Evolutionary conservation across 2,888 invertebrate genomes (phyloP), one percentile per base, ranked within the genome.

Genomic region (Chaetogeoica ovagalla): DNA sequence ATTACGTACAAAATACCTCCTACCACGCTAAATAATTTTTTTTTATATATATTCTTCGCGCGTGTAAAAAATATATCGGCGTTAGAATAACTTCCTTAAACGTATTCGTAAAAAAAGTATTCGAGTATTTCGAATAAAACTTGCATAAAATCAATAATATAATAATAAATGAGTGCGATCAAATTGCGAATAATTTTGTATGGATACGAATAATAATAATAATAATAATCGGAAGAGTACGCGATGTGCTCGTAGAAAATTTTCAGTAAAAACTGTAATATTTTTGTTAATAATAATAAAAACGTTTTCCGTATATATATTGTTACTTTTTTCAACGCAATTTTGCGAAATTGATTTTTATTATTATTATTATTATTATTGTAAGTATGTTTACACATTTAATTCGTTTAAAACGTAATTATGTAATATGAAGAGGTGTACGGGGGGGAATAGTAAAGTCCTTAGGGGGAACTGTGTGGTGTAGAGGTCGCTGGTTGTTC

Each of bases 401-500:
- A 65, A 37, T 65, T 65, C 65, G 43, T n/a, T 65, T 66, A 21
- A 66, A 43, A 66, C 21, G 19, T 43, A 21, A 23, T 66, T 66
- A 23, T 43, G 15, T 30, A 30, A 30, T 21, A 66, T n/a, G n/a
- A 21, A 3, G 15, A 48, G 23, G 2, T 23, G 2, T 52, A 8
- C 43, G 48, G 17, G 23, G 48, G 17, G 23, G 23, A 52, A 68
- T 68, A 68, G 15, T 17, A 23, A 52, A 43, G 5, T 7, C 17
- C 30, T 30, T 68, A 19, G 23, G 21, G 68, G n/a, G 17, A 68
- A 68, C 52, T 23, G n/a, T 30, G 30, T 30, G 30, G 30, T 30
- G 30, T 69, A 79, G 79, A 79, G 70, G 79, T 79, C 79, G 79
- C 63, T 79, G 79, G 71, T 43, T 71, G 70, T 70, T 62, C 62